These are phyloP conservation scores for Cetonia aurata DNA, from an alignment of 2,888 invertebrate genomes.

Conservation along the genomic window DNA sequence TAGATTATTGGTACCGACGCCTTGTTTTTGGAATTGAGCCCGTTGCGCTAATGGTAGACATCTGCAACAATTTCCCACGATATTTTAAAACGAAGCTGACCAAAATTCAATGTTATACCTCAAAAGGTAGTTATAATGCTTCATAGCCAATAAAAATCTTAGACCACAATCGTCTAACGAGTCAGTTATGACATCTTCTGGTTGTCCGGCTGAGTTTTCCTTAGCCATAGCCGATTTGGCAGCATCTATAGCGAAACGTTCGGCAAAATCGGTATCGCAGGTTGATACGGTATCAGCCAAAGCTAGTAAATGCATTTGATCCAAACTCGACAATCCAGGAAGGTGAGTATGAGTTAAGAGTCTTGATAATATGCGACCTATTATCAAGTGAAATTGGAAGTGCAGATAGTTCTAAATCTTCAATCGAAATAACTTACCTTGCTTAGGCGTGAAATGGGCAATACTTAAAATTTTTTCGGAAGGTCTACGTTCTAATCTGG, in stretches of 20 bases:
- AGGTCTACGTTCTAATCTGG: constrained; percentile 65
- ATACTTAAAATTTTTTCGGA: constrained; percentile 67
- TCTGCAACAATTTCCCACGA: constrained; percentile 63
- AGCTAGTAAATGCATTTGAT: constrained; percentile 99
- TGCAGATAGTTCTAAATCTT: not conserved
- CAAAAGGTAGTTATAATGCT: constrained; percentile 95
- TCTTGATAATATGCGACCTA: constrained; percentile 85
- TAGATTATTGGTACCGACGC: constrained; percentile 89
- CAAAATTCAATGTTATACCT: constrained; percentile 50
- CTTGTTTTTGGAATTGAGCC: constrained; percentile 86
- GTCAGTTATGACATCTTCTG: constrained; percentile 75
- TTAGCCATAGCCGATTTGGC: constrained; percentile 77
- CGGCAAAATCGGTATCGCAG: constrained; percentile 89
- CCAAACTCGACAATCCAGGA: constrained; percentile 94
- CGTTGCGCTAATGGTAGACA: constrained; percentile 94
- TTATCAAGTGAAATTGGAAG: constrained; percentile 40
- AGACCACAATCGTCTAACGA: constrained; percentile 97
- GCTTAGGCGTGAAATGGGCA: constrained; percentile 89
- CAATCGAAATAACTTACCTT: constrained; percentile 66
- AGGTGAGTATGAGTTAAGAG: constrained; percentile 94
- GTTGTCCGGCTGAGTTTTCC: constrained; percentile 72
- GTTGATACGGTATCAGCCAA: constrained; percentile 97
- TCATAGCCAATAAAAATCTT: constrained; percentile 95
- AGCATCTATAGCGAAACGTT: constrained; percentile 80
- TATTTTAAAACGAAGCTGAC: too few species aligned